These are phyloP conservation scores for Venusia cambrica DNA, from an alignment of 2,888 invertebrate genomes.

Conservation along the genomic window DNA sequence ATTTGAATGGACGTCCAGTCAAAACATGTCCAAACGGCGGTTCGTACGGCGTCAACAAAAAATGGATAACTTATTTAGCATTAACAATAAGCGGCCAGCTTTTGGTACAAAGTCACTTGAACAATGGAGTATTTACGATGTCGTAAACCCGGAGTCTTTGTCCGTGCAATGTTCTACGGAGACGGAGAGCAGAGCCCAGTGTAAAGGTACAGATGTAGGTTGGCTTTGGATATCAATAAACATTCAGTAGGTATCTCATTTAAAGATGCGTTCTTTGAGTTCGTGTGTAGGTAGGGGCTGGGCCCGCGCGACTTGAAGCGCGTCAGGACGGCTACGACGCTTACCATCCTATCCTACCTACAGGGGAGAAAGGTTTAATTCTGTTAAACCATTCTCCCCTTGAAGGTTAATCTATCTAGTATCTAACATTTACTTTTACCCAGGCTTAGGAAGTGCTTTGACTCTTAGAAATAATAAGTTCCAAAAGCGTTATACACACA, in stretches of 20 bases:
- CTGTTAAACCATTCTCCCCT: too few relatives aligned
- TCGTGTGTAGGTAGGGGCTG: too few relatives aligned
- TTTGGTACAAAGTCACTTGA: constrained; percentile 58
- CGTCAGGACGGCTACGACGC: too few relatives aligned
- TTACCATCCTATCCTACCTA: too few relatives aligned
- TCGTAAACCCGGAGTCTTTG: constrained; percentile 70
- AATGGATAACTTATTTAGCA: constrained; percentile 77
- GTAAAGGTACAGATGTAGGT: constrained; percentile 21
- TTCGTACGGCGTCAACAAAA: constrained; percentile 67
- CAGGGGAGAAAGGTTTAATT: too few relatives aligned
- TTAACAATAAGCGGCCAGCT: constrained; percentile 67
- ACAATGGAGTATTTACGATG: constrained; percentile 71
- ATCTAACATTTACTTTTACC: too few relatives aligned
- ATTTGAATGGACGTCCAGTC: constrained; percentile 60
- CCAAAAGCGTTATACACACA: too few relatives aligned
- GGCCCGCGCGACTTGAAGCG: too few relatives aligned
- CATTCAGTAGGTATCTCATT: too few relatives aligned
- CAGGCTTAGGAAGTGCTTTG: too few relatives aligned
- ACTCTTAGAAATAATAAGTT: too few relatives aligned
- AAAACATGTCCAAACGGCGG: constrained; percentile 76
- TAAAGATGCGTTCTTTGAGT: constrained; percentile 2
- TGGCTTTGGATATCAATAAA: constrained; percentile 13
- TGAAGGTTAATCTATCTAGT: too few relatives aligned
- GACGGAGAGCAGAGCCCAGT: constrained; percentile 35
- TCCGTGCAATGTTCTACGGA: constrained; percentile 63